phyloP scores from a whole-genome alignment of 2,888 invertebrate genomes.

The Stegana nigrithorax region DNA sequence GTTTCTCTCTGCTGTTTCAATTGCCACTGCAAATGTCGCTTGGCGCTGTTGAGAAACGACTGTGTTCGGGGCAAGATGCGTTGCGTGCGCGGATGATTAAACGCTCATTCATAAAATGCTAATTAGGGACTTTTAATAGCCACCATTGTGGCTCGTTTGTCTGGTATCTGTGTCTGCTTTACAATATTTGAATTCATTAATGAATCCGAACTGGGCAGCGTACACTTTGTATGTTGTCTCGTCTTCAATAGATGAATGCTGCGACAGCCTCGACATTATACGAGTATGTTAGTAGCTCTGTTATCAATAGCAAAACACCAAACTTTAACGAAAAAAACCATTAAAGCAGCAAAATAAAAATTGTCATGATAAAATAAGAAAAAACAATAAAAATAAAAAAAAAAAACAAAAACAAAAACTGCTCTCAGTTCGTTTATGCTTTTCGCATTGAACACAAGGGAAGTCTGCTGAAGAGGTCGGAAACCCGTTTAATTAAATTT shows the following conservation, averaged over 20 bases:
- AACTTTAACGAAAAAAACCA: not conserved
- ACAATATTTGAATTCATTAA: not conserved
- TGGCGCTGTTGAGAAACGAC: too few species aligned
- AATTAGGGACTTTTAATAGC: too few species aligned
- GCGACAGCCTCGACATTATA: too few species aligned
- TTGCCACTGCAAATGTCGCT: too few species aligned
- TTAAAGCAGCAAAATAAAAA: not conserved
- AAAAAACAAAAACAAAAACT: not conserved
- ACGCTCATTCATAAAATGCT: conserved; percentile 21
- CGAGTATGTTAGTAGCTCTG: too few species aligned
- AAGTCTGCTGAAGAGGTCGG: not conserved
- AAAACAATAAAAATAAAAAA: not conserved
- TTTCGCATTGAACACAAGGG: too few species aligned
- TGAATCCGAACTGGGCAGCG: not conserved
- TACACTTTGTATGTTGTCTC: not conserved
- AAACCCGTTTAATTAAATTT: conserved; percentile 28
- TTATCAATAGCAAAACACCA: conserved; percentile 4
- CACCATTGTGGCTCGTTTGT: too few species aligned
- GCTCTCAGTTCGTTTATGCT: not conserved
- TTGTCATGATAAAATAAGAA: not conserved
- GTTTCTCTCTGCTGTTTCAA: not conserved
- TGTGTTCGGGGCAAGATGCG: too few species aligned
- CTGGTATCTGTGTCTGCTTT: not conserved
- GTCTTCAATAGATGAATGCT: too few species aligned
- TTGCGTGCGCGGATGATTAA: conserved; percentile 6